Conservation (phyloP, 2,113 vertebrate species). For the Phyllostomus discolor region DNA sequence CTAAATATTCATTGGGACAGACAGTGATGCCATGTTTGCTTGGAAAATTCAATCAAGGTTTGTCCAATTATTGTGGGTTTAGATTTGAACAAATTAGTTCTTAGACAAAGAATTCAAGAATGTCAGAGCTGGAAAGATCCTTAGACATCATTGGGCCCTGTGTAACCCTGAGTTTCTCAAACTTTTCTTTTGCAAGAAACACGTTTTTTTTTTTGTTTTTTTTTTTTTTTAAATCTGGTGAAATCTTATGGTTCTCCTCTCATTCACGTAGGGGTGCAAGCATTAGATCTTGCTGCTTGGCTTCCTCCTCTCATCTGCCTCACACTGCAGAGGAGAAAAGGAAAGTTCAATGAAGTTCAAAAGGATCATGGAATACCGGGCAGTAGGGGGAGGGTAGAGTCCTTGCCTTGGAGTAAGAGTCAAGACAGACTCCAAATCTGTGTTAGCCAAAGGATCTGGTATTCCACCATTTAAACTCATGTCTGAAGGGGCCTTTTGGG, state of each 20-base stretch:
- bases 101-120: slow-evolving; percentile 58
- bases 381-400: neutral
- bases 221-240: neutral
- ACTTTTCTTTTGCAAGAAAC: slow-evolving; percentile 33
- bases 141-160: slow-evolving; percentile 17
- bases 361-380: neutral
- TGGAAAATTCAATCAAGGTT: slow-evolving; percentile 65
- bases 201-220: neutral
- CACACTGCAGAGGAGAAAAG: neutral
- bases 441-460: neutral
- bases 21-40: slow-evolving; percentile 42
- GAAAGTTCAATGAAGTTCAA: neutral
- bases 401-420: neutral
- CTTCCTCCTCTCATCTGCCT: neutral
- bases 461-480: neutral
- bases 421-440: neutral
- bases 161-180: slow-evolving; percentile 29
- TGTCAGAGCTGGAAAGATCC: slow-evolving; percentile 43
- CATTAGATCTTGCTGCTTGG: neutral
- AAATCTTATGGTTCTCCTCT: neutral
- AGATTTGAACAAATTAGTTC: slow-evolving; percentile 54
- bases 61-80: slow-evolving; percentile 48
- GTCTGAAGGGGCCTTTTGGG: neutral
- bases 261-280: neutral
- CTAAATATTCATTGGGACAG: slow-evolving; percentile 66